Conservation (phyloP, 2,797 vertebrate genomes). For the Rousettus madagascariensis region DNA sequence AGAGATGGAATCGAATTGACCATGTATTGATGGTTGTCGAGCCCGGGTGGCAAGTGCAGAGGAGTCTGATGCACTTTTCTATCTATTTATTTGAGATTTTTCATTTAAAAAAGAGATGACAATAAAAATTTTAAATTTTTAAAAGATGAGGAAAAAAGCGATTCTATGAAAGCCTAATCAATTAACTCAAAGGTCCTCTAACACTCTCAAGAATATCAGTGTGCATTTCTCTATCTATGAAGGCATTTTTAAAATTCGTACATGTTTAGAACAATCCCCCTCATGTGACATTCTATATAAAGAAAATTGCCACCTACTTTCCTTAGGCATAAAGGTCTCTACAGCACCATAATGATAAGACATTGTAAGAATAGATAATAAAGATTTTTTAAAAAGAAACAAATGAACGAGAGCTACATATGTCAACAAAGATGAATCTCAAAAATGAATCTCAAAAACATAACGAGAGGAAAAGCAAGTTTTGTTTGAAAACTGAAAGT, state of each 20-base stretch:
- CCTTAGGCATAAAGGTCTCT: constrained; percentile 45
- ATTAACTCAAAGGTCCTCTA: constrained; percentile 3
- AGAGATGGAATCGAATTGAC: neutral
- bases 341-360: constrained; percentile 44
- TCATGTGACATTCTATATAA: constrained; percentile 7
- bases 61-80: neutral
- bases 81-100: constrained; percentile 22
- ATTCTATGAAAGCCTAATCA: constrained; percentile 26
- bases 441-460: constrained; percentile 58
- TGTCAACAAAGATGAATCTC: constrained; percentile 54
- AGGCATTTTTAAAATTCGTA: neutral
- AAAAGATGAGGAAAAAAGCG: neutral
- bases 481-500: constrained; percentile 30
- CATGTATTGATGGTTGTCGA: neutral
- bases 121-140: neutral
- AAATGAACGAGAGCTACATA: constrained; percentile 41
- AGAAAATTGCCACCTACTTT: constrained; percentile 48
- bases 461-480: constrained; percentile 52
- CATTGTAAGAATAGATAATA: constrained; percentile 25
- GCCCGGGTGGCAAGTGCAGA: neutral
- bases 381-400: constrained; percentile 49
- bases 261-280: neutral
- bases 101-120: neutral
- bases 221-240: neutral
- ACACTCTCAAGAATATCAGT: constrained; percentile 5